Base-by-base conservation (phyloP, 2,888 invertebrate genomes). In the Nezara viridula region DNA sequence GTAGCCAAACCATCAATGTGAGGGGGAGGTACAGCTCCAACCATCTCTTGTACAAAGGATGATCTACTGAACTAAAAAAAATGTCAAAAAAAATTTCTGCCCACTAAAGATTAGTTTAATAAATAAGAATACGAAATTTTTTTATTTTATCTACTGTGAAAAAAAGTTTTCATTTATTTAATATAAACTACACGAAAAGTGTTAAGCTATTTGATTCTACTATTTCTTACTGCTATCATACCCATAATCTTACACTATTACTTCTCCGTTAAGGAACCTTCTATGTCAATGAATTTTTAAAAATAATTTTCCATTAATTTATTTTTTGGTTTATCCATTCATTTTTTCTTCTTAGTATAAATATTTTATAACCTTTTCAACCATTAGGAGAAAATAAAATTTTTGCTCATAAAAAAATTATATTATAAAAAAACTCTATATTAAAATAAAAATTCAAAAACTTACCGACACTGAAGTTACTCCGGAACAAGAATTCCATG, bases 381-480 rank as follows among this genome's bases (percentile, higher is more conserved):
- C 16, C n/a, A 60, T 27, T 3, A 16, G 14, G 27, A n/a, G 55
- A n/a, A 27, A 60, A 10, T 3, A 60, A 60, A 60, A 27, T 14
- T 14, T 16, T 60, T 60, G 14, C 1, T 60, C 60, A n/a, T 73
- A n/a, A 14, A 37, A 9, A 2, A 1, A 1, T 5, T 52, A 40
- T 27, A 50, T 52, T 14, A 4, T 21, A 2, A 66, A 52, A 89
- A 88, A n/a, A 86, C 21, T n/a, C 21, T 27, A 24, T 55, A 37
- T 85, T 32, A 40, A 60, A 55, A 85, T 44, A n/a, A 85, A 85
- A 44, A 86, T 32, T 37, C 14, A 50, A 32, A 50, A 44, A 89
- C 91, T 89, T 91, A 91, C 91, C 91, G 92, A 92, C 40, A 91
- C 91, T n/a, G 92, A 91, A 9, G 92, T 91, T 14, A 91, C 91